These are phyloP conservation scores for Drosophila subpulchrella DNA, from an alignment of 1,140 invertebrate genomes.

Conservation along the genomic window DNA sequence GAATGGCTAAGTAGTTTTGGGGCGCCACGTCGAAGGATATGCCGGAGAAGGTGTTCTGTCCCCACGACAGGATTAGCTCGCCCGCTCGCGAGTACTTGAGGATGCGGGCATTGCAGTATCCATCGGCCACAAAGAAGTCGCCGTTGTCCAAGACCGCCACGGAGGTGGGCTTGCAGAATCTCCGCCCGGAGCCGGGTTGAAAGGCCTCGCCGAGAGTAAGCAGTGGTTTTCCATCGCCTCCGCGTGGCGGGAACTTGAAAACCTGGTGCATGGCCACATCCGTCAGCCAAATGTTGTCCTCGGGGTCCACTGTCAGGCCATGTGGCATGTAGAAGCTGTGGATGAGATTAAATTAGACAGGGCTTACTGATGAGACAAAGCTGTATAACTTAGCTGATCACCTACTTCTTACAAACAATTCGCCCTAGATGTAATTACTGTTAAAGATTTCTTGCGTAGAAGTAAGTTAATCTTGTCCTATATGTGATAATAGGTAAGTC, in stretches of 20 bases:
- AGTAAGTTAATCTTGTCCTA: too few relatives aligned
- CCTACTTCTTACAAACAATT: too few relatives aligned
- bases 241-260: slow-evolving; percentile 88
- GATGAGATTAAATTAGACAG: slow-evolving; percentile 25
- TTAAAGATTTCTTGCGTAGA: too few relatives aligned
- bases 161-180: slow-evolving; percentile 97
- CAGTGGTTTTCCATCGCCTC: slow-evolving; percentile 79
- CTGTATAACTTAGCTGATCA: too few relatives aligned
- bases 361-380: not conserved
- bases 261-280: slow-evolving; percentile 97
- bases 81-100: slow-evolving; percentile 93
- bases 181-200: slow-evolving; percentile 91
- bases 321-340: slow-evolving; percentile 96
- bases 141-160: slow-evolving; percentile 93
- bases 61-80: slow-evolving; percentile 88
- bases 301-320: slow-evolving; percentile 93
- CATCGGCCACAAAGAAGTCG: slow-evolving; percentile 97
- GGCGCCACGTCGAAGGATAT: slow-evolving; percentile 78
- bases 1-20: slow-evolving; percentile 89
- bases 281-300: slow-evolving; percentile 95
- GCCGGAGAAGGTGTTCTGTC: slow-evolving; percentile 85
- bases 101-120: slow-evolving; percentile 96
- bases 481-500: too few relatives aligned
- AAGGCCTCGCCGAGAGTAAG: slow-evolving; percentile 87
- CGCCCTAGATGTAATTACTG: too few relatives aligned